Evolutionary conservation across 2,888 invertebrate genomes (phyloP).

Genomic region (Abrostola triplasia): DNA sequence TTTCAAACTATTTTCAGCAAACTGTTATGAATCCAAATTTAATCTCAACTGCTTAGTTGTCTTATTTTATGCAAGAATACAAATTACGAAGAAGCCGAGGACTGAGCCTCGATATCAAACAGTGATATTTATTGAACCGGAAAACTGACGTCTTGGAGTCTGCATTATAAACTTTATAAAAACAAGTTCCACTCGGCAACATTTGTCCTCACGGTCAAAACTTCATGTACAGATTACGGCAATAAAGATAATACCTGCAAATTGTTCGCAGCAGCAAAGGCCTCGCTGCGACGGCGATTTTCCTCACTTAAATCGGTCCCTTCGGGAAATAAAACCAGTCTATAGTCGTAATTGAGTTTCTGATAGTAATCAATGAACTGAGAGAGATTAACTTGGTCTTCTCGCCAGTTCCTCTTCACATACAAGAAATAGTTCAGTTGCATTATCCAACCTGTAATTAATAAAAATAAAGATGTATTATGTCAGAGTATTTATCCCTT

Average conservation of each 20-base stretch:
- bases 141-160: constrained; percentile 9
- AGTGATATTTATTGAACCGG: constrained; percentile 23
- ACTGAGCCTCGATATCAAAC: constrained; percentile 22
- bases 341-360: constrained; percentile 89
- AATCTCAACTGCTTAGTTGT: background rate
- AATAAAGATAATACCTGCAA: constrained; percentile 84
- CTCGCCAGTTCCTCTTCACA: constrained; percentile 94
- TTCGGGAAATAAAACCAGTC: constrained; percentile 95
- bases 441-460: constrained; percentile 93
- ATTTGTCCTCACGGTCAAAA: constrained; percentile 32
- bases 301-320: constrained; percentile 94
- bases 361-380: constrained; percentile 92
- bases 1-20: no score
- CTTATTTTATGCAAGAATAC: background rate
- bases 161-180: constrained; percentile 17
- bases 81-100: constrained; percentile 12
- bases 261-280: constrained; percentile 91
- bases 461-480: background rate
- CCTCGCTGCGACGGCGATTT: constrained; percentile 91
- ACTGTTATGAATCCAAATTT: background rate
- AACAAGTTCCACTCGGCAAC: constrained; percentile 4
- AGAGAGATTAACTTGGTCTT: constrained; percentile 91
- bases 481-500: no score
- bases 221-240: background rate
- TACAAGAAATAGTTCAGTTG: constrained; percentile 95